Evolutionary conservation across 2,113 vertebrate species (phyloP).

Genomic region (Oreochromis spilurus): DNA sequence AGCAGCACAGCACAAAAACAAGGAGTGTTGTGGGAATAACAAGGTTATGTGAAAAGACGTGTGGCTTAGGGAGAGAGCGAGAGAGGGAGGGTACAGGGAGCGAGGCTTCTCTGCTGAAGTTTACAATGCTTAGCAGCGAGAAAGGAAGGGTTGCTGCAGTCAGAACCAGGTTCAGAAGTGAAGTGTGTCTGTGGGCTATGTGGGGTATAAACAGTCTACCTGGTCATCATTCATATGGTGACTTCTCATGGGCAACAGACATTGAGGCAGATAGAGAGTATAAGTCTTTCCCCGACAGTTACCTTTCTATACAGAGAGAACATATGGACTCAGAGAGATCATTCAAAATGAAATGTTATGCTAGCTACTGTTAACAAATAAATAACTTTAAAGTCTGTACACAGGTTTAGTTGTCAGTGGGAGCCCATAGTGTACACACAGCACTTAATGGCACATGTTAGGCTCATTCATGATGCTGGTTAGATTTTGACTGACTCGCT

Average conservation of each 20-base stretch:
- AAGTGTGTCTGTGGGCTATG: too few species aligned
- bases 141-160: background rate
- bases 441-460: background rate
- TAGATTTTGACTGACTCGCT: background rate
- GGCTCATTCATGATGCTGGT: background rate
- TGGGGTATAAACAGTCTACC: background rate
- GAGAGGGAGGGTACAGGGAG: background rate
- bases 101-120: background rate
- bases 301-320: background rate
- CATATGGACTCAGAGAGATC: background rate
- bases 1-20: background rate
- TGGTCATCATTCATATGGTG: background rate
- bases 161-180: background rate
- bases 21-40: conserved; percentile 18
- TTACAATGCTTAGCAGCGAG: background rate
- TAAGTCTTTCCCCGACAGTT: background rate
- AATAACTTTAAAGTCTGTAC: background rate
- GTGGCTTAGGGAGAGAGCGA: background rate
- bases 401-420: background rate
- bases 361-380: background rate
- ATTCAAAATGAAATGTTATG: background rate
- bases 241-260: background rate
- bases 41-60: conserved; percentile 17
- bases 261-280: background rate
- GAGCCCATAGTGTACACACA: background rate